A percentile compares a stretch with the other conserved stretches of the same genome.
Conservation (phyloP, 2,113 vertebrate species). For the Perccottus glenii region DNA sequence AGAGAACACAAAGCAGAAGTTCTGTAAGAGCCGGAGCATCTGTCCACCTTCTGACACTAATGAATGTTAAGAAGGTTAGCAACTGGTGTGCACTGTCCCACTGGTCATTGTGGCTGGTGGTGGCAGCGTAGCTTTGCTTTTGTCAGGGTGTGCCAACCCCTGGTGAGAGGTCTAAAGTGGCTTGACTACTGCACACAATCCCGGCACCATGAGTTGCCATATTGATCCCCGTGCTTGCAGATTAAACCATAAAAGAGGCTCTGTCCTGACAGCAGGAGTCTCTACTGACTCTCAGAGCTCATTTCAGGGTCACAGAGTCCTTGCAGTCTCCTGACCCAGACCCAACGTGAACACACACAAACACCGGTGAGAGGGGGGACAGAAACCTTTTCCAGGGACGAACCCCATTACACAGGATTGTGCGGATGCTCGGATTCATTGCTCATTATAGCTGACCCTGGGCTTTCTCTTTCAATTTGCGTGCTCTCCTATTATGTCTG, state of each 20-base stretch:
- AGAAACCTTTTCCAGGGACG: conserved; percentile 79
- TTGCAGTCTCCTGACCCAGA: conserved; percentile 88
- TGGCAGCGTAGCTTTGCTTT: conserved; percentile 75
- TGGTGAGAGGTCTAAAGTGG: conserved; percentile 70
- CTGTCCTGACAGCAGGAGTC: conserved; percentile 85
- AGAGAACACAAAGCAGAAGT: conserved; percentile 67
- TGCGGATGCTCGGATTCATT: conserved; percentile 86
- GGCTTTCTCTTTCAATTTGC: conserved; percentile 69
- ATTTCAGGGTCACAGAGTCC: conserved; percentile 93
- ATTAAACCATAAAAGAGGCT: conserved; percentile 90
- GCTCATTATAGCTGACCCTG: conserved; percentile 86
- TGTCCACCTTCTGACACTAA: conserved; percentile 78
- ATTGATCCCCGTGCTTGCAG: conserved; percentile 93
- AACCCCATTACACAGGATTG: conserved; percentile 95
- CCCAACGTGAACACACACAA: conserved; percentile 57
- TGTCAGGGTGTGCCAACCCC: conserved; percentile 79
- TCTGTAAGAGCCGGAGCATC: conserved; percentile 69
- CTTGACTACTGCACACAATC: conserved; percentile 87
- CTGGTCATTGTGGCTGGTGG: conserved; percentile 82
- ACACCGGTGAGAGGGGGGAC: conserved; percentile 73
- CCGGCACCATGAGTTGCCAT: conserved; percentile 83
- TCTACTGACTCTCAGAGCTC: conserved; percentile 83
- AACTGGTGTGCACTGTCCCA: conserved; percentile 71
- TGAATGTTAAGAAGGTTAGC: conserved; percentile 79
- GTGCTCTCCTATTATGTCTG: conserved; percentile 64